Percentiles rank a stretch among this genome's conserved stretches.
Evolutionary conservation across 2,797 vertebrate genomes (phyloP).

Genomic region (Erithacus rubecula): DNA sequence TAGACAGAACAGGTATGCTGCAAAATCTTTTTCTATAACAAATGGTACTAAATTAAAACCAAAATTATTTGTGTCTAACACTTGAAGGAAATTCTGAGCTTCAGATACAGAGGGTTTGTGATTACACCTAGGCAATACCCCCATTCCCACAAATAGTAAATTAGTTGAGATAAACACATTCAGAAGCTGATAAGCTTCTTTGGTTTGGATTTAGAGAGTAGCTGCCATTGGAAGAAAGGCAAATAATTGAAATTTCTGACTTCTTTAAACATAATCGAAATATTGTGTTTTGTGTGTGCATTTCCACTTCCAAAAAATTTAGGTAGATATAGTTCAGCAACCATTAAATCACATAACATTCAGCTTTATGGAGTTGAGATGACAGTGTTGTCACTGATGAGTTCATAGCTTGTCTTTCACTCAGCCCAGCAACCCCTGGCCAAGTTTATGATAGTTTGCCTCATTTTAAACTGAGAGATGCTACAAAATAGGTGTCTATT

Average conservation of each 20-base stretch:
- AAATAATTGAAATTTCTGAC: neutral
- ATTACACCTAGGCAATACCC: neutral
- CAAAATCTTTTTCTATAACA: neutral
- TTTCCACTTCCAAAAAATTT: neutral
- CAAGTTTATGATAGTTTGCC: neutral
- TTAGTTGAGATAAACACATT: neutral
- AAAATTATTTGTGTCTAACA: neutral
- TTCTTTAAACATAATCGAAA: neutral
- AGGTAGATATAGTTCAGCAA: neutral
- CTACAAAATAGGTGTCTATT: neutral
- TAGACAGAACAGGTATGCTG: neutral
- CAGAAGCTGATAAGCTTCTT: neutral
- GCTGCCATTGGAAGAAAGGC: neutral
- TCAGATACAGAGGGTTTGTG: neutral
- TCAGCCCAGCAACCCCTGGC: neutral
- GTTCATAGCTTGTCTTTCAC: neutral
- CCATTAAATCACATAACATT: neutral
- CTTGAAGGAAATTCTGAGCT: neutral
- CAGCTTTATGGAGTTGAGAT: neutral
- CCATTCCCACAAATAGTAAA: neutral
- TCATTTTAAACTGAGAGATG: neutral
- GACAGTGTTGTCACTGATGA: neutral
- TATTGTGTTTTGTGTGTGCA: rapidly evolving
- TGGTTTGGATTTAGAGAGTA: neutral
- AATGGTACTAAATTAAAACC: neutral